phyloP scores from a whole-genome alignment of 2,113 vertebrate genomes.

The Psilopsiagon aymara region DNA sequence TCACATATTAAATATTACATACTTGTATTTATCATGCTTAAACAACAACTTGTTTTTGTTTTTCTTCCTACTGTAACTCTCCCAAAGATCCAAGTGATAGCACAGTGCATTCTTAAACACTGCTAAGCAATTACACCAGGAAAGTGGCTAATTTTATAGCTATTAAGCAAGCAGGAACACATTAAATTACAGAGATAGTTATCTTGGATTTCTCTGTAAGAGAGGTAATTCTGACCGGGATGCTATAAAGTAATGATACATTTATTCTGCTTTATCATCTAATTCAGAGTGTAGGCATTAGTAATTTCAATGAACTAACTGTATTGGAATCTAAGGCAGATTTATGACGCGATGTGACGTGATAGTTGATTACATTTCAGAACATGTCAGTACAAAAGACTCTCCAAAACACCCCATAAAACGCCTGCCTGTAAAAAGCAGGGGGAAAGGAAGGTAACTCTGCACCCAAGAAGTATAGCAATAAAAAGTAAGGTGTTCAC shows the following conservation, averaged over 20 bases:
- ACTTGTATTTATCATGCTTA: not conserved
- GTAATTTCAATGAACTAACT: not conserved
- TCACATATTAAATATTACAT: not conserved
- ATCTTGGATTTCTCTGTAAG: not conserved
- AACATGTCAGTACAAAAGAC: not conserved
- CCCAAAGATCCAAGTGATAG: not conserved
- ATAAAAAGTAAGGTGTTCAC: not conserved
- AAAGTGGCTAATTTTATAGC: not conserved
- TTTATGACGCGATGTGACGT: not conserved
- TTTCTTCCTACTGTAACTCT: not conserved
- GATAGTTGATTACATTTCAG: not conserved
- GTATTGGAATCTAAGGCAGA: not conserved
- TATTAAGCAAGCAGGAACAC: not conserved
- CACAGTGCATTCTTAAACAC: not conserved
- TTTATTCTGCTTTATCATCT: slow-evolving; percentile 3
- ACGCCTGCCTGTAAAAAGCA: not conserved
- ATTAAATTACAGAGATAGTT: slow-evolving; percentile 26
- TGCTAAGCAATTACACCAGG: not conserved
- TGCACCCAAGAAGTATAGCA: not conserved
- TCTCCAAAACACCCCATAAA: not conserved
- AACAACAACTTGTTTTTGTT: not conserved
- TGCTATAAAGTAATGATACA: not conserved
- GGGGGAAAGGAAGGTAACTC: not conserved
- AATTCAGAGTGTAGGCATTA: not conserved
- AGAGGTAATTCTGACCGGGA: slow-evolving; percentile 3